Evolutionary conservation across 2,113 vertebrate species (phyloP).

Genomic region (Prietella phreatophila): DNA sequence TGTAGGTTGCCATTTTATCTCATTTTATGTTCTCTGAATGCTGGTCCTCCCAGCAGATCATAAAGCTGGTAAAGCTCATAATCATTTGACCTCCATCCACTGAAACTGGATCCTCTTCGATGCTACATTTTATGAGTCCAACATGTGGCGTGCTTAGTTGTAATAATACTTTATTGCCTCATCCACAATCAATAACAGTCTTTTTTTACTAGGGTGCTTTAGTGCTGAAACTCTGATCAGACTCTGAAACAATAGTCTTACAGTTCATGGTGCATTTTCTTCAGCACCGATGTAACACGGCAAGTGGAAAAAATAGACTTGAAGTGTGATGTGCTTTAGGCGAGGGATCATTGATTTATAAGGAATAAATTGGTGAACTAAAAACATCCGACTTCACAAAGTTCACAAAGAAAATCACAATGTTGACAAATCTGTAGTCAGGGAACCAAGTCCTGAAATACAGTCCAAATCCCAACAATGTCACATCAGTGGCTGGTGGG

Average conservation of each 20-base stretch:
- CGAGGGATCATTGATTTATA: neutral
- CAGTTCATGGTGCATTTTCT: neutral
- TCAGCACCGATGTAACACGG: too few species aligned
- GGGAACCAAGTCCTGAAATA: neutral
- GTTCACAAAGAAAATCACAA: neutral
- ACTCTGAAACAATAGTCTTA: neutral
- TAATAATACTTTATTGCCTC: neutral
- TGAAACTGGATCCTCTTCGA: slow-evolving; percentile 15
- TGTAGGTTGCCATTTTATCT: slow-evolving; percentile 22
- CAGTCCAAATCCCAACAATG: neutral
- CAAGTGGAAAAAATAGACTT: neutral
- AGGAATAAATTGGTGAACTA: neutral
- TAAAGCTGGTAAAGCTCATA: slow-evolving; percentile 27
- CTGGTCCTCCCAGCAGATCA: slow-evolving; percentile 27
- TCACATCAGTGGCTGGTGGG: neutral
- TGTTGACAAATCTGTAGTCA: neutral
- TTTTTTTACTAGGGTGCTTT: neutral
- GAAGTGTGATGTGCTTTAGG: neutral
- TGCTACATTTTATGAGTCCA: slow-evolving; percentile 9
- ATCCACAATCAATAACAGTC: neutral
- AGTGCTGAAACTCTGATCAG: neutral
- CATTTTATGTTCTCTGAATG: slow-evolving; percentile 26
- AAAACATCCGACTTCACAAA: neutral
- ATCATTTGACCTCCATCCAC: slow-evolving; percentile 33
- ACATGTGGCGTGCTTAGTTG: neutral